phyloP scores from a whole-genome alignment of 2,888 invertebrate species.

The Trissonchulus latispiculum region DNA sequence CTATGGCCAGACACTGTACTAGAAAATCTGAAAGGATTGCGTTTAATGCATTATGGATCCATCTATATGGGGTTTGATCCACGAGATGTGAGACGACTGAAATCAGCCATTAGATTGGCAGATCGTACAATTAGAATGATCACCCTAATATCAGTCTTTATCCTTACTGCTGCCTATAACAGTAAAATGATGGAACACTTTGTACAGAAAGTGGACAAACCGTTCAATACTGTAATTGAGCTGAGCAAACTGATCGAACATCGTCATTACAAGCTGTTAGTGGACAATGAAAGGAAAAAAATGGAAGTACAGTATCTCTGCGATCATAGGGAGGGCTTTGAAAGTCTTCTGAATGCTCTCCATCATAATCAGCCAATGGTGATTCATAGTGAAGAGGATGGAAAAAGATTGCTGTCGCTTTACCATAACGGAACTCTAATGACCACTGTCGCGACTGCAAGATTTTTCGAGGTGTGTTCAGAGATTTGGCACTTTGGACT shows the following conservation, averaged over 20 bases:
- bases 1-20: background rate
- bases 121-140: too few species aligned
- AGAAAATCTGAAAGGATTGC: background rate
- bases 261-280: background rate
- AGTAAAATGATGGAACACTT: background rate
- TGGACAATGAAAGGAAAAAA: background rate
- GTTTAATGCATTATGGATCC: background rate
- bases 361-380: background rate
- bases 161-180: background rate
- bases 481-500: too few species aligned
- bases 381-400: background rate
- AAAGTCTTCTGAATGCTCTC: background rate
- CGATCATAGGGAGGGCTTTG: background rate
- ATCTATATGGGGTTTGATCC: too few species aligned
- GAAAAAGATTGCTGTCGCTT: background rate
- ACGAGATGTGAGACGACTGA: too few species aligned
- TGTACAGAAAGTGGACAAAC: background rate
- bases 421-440: background rate
- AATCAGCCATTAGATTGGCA: too few species aligned
- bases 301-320: background rate
- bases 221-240: background rate
- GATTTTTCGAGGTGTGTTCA: background rate
- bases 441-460: background rate
- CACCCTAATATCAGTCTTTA: background rate
- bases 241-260: background rate